Conservation (phyloP, 2,888 invertebrate genomes). For the Brachylomia viminalis region DNA sequence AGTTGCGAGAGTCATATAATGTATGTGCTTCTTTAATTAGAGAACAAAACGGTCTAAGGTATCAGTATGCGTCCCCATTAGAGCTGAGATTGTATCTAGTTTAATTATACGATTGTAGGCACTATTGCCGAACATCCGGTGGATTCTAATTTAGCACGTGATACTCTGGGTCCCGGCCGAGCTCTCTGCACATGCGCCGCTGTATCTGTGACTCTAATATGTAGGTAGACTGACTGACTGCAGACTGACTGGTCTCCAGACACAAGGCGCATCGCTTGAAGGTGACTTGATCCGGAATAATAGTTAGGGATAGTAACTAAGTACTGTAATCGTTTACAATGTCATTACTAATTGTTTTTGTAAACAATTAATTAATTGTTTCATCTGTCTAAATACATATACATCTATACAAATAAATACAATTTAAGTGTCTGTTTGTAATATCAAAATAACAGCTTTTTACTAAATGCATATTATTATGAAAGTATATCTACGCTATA, state of each 20-base stretch:
- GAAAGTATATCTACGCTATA: too few relatives aligned
- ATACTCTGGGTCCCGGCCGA: neutral
- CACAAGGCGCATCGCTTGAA: neutral
- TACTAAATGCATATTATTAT: too few relatives aligned
- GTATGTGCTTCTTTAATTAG: neutral
- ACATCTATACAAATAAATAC: too few relatives aligned
- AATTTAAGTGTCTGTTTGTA: too few relatives aligned
- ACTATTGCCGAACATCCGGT: conserved; percentile 29
- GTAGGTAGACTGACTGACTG: too few relatives aligned
- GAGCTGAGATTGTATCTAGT: conserved; percentile 30
- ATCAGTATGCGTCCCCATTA: neutral
- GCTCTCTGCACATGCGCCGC: neutral
- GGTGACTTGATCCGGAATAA: neutral
- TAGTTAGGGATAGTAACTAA: neutral
- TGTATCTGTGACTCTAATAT: neutral
- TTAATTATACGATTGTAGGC: conserved; percentile 18
- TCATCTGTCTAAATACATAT: neutral
- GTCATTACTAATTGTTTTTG: neutral
- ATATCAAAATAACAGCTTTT: too few relatives aligned
- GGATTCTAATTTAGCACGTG: neutral
- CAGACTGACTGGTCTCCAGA: neutral
- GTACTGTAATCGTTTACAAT: too few relatives aligned
- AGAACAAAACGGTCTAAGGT: conserved; percentile 9
- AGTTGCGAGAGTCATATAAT: neutral
- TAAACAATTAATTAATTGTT: neutral